Base-by-base conservation (phyloP, 1,140 invertebrate genomes). In the Dendrolimus kikuchii region DNA sequence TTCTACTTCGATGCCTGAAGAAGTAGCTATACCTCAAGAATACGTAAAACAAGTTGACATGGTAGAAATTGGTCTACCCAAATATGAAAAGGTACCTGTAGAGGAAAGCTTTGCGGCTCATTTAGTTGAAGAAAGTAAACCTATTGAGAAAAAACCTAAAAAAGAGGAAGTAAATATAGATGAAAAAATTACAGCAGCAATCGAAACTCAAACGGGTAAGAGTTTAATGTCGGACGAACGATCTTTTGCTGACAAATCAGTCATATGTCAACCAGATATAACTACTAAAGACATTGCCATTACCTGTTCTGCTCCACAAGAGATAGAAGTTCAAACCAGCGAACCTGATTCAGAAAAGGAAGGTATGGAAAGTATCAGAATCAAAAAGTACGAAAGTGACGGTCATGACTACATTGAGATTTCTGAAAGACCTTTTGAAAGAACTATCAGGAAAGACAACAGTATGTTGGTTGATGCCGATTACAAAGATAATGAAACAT, bases 391-490 rank as follows among this genome's bases (percentile, higher is more conserved):
- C 6, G 88, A 90, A 6, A 89, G 90, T 48, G 91, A 90, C 52
- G 92, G 91, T 36, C 90, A 93, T 71, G 93, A 95, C 75, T 93
- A 92, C 0, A 94, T 95, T 62, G 92, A 94, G 85, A 94, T 95
- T 58, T 91, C 92, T 6, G 94, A 92, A 7, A 90, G 90, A 61
- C 88, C 90, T 4, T 87, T 91, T 44, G 55, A 78, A 0, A 67
- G 84, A 59, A 79, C 86, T 36, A 83, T 89, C 49, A 87, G 89
- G 46, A 52, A 75, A 7, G 87, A 90, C 38, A 87, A 55, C 78
- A 88, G 40, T 83, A 88, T 94, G 8, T 71, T 92, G 6, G 91
- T 95, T n/a, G 92, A 94, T 74, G 93, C 93, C 62, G 91, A 92
- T 66, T 94, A 94, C 57, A 89, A 89, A 70, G 91, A 62, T 71